Conservation (phyloP, 2,113 vertebrate genomes). For the Ctenomys sociabilis region DNA sequence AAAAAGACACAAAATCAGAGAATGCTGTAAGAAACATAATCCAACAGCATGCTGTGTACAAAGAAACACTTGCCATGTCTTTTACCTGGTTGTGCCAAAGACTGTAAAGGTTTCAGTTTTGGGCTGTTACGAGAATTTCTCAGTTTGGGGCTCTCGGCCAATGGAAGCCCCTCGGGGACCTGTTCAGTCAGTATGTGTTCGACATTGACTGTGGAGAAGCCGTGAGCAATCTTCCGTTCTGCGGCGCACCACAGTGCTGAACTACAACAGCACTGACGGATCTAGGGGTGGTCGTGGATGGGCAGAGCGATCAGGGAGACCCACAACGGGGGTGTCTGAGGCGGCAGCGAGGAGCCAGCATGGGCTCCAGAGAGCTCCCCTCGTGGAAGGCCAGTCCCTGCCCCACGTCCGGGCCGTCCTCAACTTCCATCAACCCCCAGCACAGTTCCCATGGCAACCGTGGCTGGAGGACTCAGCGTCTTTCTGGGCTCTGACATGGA, state of each 20-base stretch:
- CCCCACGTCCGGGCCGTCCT: too few species aligned
- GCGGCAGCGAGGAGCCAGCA: too few species aligned
- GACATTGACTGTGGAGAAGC: not conserved
- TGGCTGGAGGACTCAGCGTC: too few species aligned
- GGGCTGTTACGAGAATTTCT: not conserved
- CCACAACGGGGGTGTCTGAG: too few species aligned
- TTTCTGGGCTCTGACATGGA: too few species aligned
- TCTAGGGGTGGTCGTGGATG: too few species aligned
- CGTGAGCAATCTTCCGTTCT: not conserved
- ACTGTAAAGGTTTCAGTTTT: not conserved
- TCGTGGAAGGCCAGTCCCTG: too few species aligned
- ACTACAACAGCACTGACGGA: not conserved
- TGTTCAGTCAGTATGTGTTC: not conserved
- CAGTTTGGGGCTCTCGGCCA: not conserved
- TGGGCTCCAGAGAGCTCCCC: too few species aligned
- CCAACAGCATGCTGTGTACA: not conserved
- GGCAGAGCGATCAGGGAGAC: too few species aligned
- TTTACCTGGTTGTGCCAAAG: not conserved
- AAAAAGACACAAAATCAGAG: not conserved
- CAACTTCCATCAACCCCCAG: too few species aligned
- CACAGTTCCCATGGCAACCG: too few species aligned
- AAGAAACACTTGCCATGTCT: not conserved
- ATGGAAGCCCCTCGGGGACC: not conserved
- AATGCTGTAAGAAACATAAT: not conserved
- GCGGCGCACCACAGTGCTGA: not conserved